Base-by-base conservation (phyloP, 2,888 invertebrate genomes). In the Bombylius discolor region DNA sequence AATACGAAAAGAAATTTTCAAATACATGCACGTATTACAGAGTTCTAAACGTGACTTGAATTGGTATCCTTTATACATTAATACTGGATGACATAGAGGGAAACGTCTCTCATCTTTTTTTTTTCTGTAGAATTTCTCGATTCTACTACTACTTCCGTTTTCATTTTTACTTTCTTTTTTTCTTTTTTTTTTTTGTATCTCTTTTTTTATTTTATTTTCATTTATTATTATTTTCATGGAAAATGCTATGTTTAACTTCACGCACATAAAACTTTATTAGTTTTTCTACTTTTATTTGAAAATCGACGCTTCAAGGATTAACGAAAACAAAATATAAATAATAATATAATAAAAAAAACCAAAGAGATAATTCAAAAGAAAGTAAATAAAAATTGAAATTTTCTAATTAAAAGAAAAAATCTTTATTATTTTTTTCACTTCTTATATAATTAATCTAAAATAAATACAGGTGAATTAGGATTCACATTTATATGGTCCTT, bases 11-110 rank as follows among this genome's bases (percentile, higher is more conserved):
- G 52, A 55, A 57, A 59, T 57, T 59, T 59, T 53, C 59, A 59
- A 59, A 59, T 57, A 59, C 59, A 59, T 59, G 55, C 59, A 59
- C 59, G 59, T 59, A 59, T 57, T 39, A 52, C 49, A 42, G 55
- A 57, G 59, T 59, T 57, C 52, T 47, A 59, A 59, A 59, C 59
- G 59, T 59, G 59, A 59, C 59, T 51, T n/a, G 59, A 57, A 57
- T 59, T 49, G 31, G 34, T 44, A 57, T 53, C 51, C 53, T 47
- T 56, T 51, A 23, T 36, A 51, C 49, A 59, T 59, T 56, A 59
- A 59, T 57, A 57, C 53, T 55, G 53, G 52, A 59, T 56, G 57
- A 53, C 57, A 56, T 59, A 52, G 58, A 56, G 58, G 56, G 56
- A 52, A 56, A 44, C 56, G 56, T 58, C 58, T 52, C 56, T 13